These are phyloP conservation scores for Amphilophus citrinellus DNA, from an alignment of 2,113 vertebrate genomes.

Conservation along the genomic window DNA sequence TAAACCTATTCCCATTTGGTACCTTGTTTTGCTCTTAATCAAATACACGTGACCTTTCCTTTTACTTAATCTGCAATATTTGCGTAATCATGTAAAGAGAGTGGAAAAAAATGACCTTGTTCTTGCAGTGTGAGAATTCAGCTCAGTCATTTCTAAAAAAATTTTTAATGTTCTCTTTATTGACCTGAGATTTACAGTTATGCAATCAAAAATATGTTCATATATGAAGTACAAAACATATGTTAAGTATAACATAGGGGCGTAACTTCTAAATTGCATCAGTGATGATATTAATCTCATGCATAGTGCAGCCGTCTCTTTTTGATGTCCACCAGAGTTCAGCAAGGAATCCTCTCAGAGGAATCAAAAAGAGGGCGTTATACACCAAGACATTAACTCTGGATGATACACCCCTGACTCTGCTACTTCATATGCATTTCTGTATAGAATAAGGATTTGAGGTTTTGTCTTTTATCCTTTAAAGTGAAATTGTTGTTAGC, in stretches of 20 bases:
- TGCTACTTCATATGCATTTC: background rate
- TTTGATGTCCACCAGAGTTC: background rate
- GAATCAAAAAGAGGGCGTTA: background rate
- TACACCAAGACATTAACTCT: background rate
- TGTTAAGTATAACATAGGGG: background rate
- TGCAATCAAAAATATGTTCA: background rate
- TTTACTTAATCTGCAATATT: background rate
- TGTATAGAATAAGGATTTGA: background rate
- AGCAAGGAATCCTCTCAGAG: background rate
- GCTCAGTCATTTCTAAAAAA: background rate
- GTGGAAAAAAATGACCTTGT: background rate
- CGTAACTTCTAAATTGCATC: background rate
- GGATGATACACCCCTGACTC: background rate
- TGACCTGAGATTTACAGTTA: background rate
- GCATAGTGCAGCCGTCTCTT: background rate
- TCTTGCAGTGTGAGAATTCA: background rate
- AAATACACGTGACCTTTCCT: background rate
- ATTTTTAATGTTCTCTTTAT: background rate
- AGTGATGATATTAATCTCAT: background rate
- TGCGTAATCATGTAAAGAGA: conserved; percentile 4
- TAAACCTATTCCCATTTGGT: background rate
- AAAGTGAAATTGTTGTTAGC: background rate
- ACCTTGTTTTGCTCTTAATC: background rate
- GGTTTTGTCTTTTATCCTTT: background rate
- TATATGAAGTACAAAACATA: no score